A percentile compares a stretch with the other conserved stretches of the same genome.
These are phyloP conservation scores for Drosophila ohnishii DNA, from an alignment of 1,140 invertebrate genomes.

Conservation along the genomic window DNA sequence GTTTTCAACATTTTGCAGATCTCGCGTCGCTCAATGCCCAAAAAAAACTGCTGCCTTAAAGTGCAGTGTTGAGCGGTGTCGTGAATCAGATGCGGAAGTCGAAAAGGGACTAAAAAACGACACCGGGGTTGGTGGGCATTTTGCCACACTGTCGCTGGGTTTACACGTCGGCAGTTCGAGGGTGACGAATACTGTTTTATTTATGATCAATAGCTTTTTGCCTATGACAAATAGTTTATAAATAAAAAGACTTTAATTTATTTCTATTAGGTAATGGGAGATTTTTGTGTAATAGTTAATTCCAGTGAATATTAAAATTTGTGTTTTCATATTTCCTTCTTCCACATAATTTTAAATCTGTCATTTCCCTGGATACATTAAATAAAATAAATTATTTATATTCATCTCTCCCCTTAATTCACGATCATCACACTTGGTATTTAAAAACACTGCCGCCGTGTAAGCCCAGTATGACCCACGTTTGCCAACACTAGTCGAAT, in stretches of 20 bases:
- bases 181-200: background rate
- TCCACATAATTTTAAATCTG: no score
- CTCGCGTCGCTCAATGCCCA: conserved; percentile 59
- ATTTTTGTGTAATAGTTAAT: no score
- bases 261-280: no score
- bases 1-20: conserved; percentile 54
- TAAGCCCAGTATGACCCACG: background rate
- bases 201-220: background rate
- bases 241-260: no score
- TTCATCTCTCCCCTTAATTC: no score
- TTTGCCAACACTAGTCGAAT: conserved; percentile 17
- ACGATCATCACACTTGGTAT: no score
- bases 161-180: background rate
- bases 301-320: no score
- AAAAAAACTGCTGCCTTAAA: conserved; percentile 60
- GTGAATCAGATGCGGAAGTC: conserved; percentile 50
- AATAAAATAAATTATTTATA: no score
- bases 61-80: conserved; percentile 16
- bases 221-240: no score
- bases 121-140: background rate
- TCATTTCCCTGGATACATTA: no score
- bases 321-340: no score
- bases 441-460: background rate
- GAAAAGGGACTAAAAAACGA: conserved; percentile 40
- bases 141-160: background rate